phyloP scores from a whole-genome alignment of 2,113 vertebrate genomes.

The Mus spicilegus region DNA sequence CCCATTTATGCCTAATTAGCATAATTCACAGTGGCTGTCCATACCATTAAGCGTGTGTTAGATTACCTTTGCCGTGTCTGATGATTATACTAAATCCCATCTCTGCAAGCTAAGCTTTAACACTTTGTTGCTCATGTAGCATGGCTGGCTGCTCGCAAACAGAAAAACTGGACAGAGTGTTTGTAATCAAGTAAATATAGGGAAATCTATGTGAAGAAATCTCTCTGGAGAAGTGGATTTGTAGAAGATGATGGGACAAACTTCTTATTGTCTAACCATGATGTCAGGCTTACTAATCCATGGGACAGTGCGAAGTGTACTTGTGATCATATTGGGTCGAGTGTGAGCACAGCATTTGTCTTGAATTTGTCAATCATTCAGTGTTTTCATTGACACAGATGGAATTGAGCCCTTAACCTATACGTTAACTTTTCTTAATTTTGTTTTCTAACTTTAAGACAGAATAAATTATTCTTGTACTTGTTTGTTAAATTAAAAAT shows the following conservation, averaged over 20 bases:
- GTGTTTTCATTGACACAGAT: not conserved
- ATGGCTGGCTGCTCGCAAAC: not conserved
- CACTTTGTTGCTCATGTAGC: not conserved
- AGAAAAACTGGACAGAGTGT: slow-evolving; percentile 21
- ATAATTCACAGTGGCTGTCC: not conserved
- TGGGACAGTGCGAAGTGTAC: not conserved
- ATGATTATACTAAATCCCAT: not conserved
- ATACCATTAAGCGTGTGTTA: not conserved
- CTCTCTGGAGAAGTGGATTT: not conserved
- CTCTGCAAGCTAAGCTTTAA: slow-evolving; percentile 44
- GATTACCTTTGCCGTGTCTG: not conserved
- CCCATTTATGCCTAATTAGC: slow-evolving; percentile 45
- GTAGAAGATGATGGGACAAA: not conserved
- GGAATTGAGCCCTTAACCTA: not conserved
- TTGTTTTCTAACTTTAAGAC: not conserved
- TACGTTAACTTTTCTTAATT: not conserved
- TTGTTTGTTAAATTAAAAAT: not conserved
- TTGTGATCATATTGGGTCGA: not conserved
- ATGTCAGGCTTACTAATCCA: not conserved
- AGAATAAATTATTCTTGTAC: not conserved
- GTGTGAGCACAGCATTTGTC: rapidly evolving
- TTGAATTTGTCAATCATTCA: not conserved
- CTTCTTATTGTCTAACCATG: not conserved
- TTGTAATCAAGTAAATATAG: not conserved
- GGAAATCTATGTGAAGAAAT: not conserved